Base-by-base conservation (phyloP, 1,140 invertebrate genomes). In the Ceratina calcarata region DNA sequence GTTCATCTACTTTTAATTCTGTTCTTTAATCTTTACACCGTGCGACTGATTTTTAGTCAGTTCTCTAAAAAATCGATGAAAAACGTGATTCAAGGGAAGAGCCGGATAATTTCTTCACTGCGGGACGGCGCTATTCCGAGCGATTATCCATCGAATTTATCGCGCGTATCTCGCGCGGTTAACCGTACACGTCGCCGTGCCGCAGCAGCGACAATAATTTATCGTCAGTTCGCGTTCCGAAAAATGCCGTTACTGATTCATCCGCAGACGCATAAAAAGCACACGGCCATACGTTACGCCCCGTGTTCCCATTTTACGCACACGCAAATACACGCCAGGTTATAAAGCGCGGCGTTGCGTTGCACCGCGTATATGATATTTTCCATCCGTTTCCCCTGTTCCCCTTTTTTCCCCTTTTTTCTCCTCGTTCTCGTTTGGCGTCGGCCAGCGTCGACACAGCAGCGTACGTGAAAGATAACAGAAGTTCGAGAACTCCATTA, bases 161-260 rank as follows among this genome's bases (percentile, higher is more conserved):
- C 83, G 77, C 83, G 37, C 16, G 24, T 84, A 81, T 81, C 70
- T 78, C 73, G 24, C 20, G 69, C 20, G 64, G 66, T 57, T 37
- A 58, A 58, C 57, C 79, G 72, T 68, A 61, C 68, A 60, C 78
- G 73, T 76, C 73, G 67, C 71, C 53, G 24, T 45, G 37, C 37
- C 37, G 37, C 37, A 10, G 37, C 24, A 53, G 24, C 65, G 60
- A 37, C 68, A 71, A 76, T 87, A 85, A 87, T 87, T 87, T 87
- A 87, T 83, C 70, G 79, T 85, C 86, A 78, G 69, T 67, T 84
- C 55, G 81, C 83, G 78, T 83, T 87, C 77, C 78, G 84, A 87
- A 87, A 87, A 87, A 87, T 87, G 67, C 81, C 86, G 71, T 83
- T 74, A 77, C 82, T 68, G 85, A 87, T 87, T 86, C 86, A 86